These are phyloP conservation scores for Vulpes ferrilata DNA, from an alignment of 2,113 vertebrate genomes.

Conservation along the genomic window DNA sequence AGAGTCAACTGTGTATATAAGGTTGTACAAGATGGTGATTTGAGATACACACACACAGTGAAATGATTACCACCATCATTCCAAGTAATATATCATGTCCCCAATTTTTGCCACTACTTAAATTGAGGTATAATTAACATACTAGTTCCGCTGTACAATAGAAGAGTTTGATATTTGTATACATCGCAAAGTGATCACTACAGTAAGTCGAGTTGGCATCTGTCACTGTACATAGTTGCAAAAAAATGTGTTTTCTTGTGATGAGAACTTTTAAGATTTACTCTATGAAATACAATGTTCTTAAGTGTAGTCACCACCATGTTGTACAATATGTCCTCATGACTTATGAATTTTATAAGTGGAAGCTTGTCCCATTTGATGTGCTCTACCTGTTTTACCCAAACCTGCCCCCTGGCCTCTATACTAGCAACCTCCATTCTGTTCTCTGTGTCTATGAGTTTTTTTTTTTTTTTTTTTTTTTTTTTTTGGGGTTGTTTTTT, in stretches of 20 bases:
- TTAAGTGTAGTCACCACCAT: background rate
- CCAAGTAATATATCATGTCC: background rate
- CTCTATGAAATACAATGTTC: background rate
- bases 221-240: background rate
- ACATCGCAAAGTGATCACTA: background rate
- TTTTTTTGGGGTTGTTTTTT: background rate
- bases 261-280: background rate
- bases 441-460: background rate
- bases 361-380: background rate
- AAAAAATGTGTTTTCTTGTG: background rate
- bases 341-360: background rate
- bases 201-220: background rate
- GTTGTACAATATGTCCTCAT: background rate
- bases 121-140: background rate
- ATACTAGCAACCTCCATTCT: background rate
- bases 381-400: background rate
- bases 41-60: background rate
- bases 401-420: background rate
- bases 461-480: background rate
- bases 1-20: background rate
- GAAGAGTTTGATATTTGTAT: background rate
- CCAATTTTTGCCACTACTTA: background rate
- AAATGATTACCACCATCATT: background rate
- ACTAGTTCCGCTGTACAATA: background rate
- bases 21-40: background rate